Conservation (phyloP, 1,140 invertebrate genomes). For the Lucilia sericata region DNA sequence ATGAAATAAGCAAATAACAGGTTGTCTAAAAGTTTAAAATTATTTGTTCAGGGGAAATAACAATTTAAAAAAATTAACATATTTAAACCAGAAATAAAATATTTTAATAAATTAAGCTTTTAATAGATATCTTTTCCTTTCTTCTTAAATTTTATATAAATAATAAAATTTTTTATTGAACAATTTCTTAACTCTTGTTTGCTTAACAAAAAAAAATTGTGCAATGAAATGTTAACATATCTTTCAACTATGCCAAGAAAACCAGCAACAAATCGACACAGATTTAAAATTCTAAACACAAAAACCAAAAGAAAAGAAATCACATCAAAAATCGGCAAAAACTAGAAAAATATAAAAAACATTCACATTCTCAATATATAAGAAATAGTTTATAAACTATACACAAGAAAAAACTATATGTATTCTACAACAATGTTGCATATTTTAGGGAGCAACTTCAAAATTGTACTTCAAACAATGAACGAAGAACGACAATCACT, state of each 20-base stretch:
- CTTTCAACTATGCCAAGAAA: conserved; percentile 2
- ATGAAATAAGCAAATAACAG: too few species aligned
- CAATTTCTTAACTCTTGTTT: neutral
- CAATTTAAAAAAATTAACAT: too few species aligned
- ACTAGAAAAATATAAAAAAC: neutral
- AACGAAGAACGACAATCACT: neutral
- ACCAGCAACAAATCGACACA: neutral
- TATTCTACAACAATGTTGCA: conserved; percentile 16
- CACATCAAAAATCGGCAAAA: conserved; percentile 22
- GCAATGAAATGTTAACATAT: conserved; percentile 26
- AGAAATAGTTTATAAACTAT: neutral
- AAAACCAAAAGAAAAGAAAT: neutral
- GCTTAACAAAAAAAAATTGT: neutral
- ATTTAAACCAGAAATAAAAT: neutral
- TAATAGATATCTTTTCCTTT: neutral
- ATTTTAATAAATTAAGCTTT: too few species aligned
- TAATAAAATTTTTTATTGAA: neutral
- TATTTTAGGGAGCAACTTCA: conserved; percentile 20
- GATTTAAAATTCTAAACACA: neutral
- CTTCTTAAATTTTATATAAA: neutral
- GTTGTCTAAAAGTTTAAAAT: too few species aligned
- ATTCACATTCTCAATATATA: too few species aligned
- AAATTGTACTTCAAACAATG: conserved; percentile 5
- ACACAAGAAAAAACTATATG: neutral
- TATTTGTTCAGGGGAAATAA: too few species aligned